Evolutionary conservation across 2,797 vertebrate species (phyloP).

Genomic region (Ctenochaetus hawaiiensis): DNA sequence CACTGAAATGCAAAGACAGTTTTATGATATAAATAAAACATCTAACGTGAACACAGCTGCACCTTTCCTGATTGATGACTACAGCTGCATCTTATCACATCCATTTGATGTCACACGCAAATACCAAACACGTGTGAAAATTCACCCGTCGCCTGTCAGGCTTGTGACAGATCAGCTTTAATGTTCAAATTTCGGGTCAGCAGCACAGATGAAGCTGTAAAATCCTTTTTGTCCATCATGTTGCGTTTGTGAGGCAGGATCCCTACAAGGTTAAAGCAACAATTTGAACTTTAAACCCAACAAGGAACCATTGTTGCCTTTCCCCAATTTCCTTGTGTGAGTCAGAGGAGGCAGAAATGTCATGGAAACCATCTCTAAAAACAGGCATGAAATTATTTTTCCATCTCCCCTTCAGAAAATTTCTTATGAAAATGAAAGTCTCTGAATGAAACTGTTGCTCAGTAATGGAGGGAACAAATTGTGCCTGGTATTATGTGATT

Average conservation of each 20-base stretch:
- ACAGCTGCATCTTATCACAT: neutral
- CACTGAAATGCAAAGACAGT: neutral
- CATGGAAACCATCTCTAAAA: conserved; percentile 19
- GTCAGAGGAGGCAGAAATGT: neutral
- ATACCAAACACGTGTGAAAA: neutral
- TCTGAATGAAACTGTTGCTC: neutral
- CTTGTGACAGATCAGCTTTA: conserved; percentile 14
- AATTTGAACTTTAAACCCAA: conserved; percentile 12
- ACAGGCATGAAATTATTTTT: neutral
- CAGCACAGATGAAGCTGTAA: neutral
- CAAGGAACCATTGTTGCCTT: neutral
- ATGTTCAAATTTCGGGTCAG: conserved; percentile 19
- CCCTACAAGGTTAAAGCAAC: conserved; percentile 29
- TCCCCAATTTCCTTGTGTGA: neutral
- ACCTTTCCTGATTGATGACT: neutral
- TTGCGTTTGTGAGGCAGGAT: conserved; percentile 19
- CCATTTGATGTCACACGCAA: neutral
- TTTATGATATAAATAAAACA: neutral
- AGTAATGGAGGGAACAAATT: neutral
- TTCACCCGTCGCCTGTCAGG: neutral
- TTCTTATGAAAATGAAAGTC: neutral
- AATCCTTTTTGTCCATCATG: neutral
- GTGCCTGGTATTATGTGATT: neutral
- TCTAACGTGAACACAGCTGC: accelerated
- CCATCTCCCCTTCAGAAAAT: neutral